phyloP scores from a whole-genome alignment of 2,113 vertebrate genomes.

The Mystacornis crossleyi region DNA sequence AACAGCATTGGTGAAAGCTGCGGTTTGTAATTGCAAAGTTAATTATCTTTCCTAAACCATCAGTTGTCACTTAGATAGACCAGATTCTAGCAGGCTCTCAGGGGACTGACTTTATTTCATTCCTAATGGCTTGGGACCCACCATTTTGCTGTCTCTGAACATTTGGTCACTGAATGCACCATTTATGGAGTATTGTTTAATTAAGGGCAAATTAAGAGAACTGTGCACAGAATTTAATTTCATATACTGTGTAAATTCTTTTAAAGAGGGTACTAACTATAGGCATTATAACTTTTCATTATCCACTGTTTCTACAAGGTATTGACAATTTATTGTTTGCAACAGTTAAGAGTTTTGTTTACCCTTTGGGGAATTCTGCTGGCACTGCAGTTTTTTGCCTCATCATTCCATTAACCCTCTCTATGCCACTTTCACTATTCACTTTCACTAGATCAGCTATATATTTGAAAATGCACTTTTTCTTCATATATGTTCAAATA shows the following conservation, averaged over 20 bases:
- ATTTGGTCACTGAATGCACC: conserved; percentile 92
- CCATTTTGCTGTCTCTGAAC: conserved; percentile 86
- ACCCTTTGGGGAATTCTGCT: conserved; percentile 77
- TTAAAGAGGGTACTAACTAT: conserved; percentile 88
- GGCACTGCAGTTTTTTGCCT: conserved; percentile 69
- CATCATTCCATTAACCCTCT: conserved; percentile 70
- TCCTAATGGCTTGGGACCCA: conserved; percentile 87
- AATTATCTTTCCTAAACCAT: conserved; percentile 98
- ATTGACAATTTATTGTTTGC: conserved; percentile 81
- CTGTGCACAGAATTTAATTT: conserved; percentile 93
- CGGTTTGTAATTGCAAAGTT: conserved; percentile 94
- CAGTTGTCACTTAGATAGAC: conserved; percentile 93
- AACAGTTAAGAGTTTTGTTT: conserved; percentile 82
- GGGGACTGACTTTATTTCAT: conserved; percentile 86
- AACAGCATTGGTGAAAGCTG: conserved; percentile 83
- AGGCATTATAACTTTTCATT: conserved; percentile 95
- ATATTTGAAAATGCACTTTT: neutral
- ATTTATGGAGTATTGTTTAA: conserved; percentile 97
- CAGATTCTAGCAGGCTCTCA: conserved; percentile 83
- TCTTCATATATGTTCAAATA: neutral
- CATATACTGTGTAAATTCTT: conserved; percentile 89
- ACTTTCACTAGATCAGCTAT: neutral
- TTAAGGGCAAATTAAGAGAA: conserved; percentile 95
- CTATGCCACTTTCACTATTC: neutral
- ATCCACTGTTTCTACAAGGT: conserved; percentile 85